A percentile compares a stretch with the other conserved stretches of the same genome.
Conservation (phyloP, 1,140 invertebrate genomes). For the Temnothorax curvispinosus region DNA sequence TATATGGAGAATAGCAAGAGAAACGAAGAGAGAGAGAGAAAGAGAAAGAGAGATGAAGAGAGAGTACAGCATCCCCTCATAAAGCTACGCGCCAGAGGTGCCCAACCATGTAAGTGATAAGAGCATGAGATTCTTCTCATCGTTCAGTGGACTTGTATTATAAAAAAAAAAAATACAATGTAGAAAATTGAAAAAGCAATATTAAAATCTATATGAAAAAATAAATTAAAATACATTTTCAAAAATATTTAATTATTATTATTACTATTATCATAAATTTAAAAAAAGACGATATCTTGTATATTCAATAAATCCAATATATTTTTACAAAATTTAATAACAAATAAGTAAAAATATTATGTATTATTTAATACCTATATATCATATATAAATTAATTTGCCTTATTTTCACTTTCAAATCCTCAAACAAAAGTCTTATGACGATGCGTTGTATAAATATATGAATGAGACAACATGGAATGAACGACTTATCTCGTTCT, state of each 20-base stretch:
- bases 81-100: constrained; percentile 34
- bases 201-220: neutral
- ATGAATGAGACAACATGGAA: neutral
- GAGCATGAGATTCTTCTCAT: neutral
- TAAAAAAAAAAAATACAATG: neutral
- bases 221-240: neutral
- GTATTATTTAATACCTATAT: neutral
- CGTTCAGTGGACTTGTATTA: neutral
- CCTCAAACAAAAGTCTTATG: neutral
- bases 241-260: neutral
- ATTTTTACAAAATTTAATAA: constrained; percentile 1
- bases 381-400: neutral
- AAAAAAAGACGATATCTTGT: neutral
- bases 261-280: neutral
- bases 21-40: neutral
- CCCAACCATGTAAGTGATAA: constrained; percentile 49
- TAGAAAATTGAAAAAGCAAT: neutral
- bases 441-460: neutral
- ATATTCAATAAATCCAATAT: neutral
- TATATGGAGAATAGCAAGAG: constrained; percentile 50
- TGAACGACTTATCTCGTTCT: neutral
- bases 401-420: neutral
- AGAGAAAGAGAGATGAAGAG: constrained; percentile 28
- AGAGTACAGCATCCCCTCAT: constrained; percentile 58
- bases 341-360: neutral